These are phyloP conservation scores for Epinotia brunnichana DNA, from an alignment of 2,888 invertebrate species.

Conservation along the genomic window DNA sequence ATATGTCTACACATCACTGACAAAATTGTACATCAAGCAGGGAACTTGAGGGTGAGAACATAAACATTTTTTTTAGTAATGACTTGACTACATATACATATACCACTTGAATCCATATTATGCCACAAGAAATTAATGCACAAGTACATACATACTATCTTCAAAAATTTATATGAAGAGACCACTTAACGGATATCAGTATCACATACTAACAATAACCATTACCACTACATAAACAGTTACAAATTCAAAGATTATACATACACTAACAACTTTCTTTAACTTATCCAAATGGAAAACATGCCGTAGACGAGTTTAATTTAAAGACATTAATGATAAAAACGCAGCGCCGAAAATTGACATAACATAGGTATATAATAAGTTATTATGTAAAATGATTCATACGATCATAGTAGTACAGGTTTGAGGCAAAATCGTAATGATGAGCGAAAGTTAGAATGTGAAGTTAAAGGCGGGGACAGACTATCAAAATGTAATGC, in stretches of 20 bases:
- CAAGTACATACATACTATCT: background rate
- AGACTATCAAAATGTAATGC: background rate
- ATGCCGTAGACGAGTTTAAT: conserved; percentile 10
- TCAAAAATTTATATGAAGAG: background rate
- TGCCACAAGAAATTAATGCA: background rate
- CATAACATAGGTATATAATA: background rate
- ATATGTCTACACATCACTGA: background rate
- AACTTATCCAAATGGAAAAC: conserved; percentile 22
- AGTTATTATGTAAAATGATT: conserved; percentile 24
- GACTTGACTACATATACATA: background rate
- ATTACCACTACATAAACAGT: background rate
- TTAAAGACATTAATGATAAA: conserved; percentile 21
- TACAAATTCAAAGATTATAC: conserved; percentile 21
- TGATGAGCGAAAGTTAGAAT: conserved; percentile 17
- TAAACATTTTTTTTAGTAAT: background rate
- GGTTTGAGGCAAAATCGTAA: conserved; percentile 23
- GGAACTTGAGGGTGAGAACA: background rate
- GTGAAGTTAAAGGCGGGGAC: background rate
- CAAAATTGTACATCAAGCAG: background rate
- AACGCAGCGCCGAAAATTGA: background rate
- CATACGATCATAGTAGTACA: conserved; percentile 4
- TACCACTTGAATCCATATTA: background rate
- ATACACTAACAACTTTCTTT: conserved; percentile 26
- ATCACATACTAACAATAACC: conserved; percentile 14
- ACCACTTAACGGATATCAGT: conserved; percentile 12